Percentiles rank a stretch among this genome's conserved stretches.
Conservation (phyloP, 2,797 vertebrate genomes). For the Artibeus lituratus region DNA sequence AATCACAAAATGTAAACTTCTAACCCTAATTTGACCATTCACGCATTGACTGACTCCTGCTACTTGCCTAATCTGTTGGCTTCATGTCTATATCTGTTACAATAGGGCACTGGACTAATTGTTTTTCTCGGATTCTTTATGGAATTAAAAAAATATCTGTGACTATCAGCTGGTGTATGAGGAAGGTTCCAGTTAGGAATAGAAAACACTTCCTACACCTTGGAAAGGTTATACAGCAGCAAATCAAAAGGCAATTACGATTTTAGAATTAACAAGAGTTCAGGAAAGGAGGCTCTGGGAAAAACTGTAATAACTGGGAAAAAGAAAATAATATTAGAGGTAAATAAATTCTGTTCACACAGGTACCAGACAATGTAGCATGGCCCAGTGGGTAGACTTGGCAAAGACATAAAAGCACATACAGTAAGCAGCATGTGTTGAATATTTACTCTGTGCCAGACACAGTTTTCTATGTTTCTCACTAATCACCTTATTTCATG, state of each 20-base stretch:
- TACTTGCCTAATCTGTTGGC: not conserved
- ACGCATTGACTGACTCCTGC: not conserved
- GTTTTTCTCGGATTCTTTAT: conserved; percentile 2
- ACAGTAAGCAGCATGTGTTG: not conserved
- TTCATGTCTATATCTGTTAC: not conserved
- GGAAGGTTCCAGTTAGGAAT: not conserved
- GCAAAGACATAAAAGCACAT: not conserved
- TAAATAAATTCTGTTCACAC: not conserved
- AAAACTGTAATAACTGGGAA: not conserved
- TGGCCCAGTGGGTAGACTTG: not conserved
- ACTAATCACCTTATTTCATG: not conserved
- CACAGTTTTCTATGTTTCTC: not conserved
- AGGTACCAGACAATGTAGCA: not conserved
- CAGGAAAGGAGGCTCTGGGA: not conserved
- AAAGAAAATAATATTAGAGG: not conserved
- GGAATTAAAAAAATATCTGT: not conserved
- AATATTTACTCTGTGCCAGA: not conserved
- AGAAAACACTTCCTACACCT: conserved; percentile 16
- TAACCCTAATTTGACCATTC: not conserved
- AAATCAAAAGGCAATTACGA: conserved; percentile 39
- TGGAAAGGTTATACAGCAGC: not conserved
- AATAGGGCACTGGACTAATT: not conserved
- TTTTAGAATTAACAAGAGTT: not conserved
- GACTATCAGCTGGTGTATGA: not conserved
- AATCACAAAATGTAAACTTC: not conserved